A percentile compares a stretch with the other conserved stretches of the same genome.
Conservation (phyloP, 2,797 vertebrate genomes). For the Pogonophryne albipinna region DNA sequence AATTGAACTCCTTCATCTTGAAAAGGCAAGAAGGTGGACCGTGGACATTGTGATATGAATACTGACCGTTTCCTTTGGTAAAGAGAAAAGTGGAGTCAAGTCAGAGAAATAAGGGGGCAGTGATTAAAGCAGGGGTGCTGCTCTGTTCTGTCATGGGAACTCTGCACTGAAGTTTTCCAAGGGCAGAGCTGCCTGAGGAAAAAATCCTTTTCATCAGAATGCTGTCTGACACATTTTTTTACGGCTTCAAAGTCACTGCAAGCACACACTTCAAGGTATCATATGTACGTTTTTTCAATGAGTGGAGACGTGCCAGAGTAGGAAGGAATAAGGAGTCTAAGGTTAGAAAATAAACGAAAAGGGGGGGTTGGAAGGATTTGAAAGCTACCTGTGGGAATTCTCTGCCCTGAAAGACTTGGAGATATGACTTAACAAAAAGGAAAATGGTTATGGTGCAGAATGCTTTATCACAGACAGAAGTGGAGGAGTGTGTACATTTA, state of each 20-base stretch:
- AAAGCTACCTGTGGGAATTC: constrained; percentile 32
- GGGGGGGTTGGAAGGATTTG: constrained; percentile 20
- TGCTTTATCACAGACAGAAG: constrained; percentile 15
- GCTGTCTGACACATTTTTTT: constrained; percentile 67
- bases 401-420: constrained; percentile 35
- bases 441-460: constrained; percentile 21
- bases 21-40: constrained; percentile 24
- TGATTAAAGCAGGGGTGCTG: constrained; percentile 46
- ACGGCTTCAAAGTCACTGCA: constrained; percentile 68
- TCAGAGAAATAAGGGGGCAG: constrained; percentile 25
- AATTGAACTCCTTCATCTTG: constrained; percentile 17
- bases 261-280: constrained; percentile 68
- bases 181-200: constrained; percentile 59
- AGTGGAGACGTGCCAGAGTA: constrained; percentile 46
- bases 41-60: constrained; percentile 17
- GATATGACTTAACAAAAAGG: constrained; percentile 40
- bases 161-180: constrained; percentile 68
- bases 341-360: constrained; percentile 12
- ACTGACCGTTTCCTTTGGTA: constrained; percentile 26
- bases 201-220: constrained; percentile 75
- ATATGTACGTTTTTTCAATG: constrained; percentile 66
- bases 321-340: constrained; percentile 35
- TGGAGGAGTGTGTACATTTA: constrained; percentile 21
- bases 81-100: constrained; percentile 30
- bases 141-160: constrained; percentile 55